These are phyloP conservation scores for Tricholauxania praeusta DNA, from an alignment of 2,888 invertebrate species.

Conservation along the genomic window DNA sequence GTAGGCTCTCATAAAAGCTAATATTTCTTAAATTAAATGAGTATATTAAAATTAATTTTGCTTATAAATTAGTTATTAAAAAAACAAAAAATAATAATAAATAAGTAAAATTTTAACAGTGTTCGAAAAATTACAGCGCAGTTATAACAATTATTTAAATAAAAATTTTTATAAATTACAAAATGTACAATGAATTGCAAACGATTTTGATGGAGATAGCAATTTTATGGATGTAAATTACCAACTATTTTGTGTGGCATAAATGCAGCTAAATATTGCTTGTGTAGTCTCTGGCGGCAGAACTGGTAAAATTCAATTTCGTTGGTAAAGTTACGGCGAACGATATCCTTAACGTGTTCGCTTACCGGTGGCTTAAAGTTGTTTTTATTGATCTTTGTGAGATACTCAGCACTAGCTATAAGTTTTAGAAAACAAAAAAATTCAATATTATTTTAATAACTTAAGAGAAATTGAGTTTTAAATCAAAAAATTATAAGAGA, in stretches of 20 bases:
- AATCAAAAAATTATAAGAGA: no score
- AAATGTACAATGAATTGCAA: conserved; percentile 41
- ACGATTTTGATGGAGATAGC: not conserved
- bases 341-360: conserved; percentile 86
- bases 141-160: conserved; percentile 10
- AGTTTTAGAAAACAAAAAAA: not conserved
- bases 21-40: conserved; percentile 39
- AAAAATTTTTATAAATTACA: conserved; percentile 40
- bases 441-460: not conserved
- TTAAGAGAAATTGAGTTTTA: no score
- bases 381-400: conserved; percentile 86
- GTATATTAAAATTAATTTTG: conserved; percentile 28
- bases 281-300: conserved; percentile 85
- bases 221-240: conserved; percentile 37
- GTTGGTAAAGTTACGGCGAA: conserved; percentile 86
- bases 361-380: conserved; percentile 89
- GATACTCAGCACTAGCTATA: conserved; percentile 80
- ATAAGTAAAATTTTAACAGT: conserved; percentile 12
- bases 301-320: conserved; percentile 94
- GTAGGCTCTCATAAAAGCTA: conserved; percentile 25
- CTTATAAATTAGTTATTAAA: conserved; percentile 7
- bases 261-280: conserved; percentile 81
- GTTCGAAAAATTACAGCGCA: conserved; percentile 14
- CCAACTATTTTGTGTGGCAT: conserved; percentile 61
- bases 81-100: conserved; percentile 26